phyloP scores from a whole-genome alignment of 1,140 invertebrate genomes.

The Eriocheir sinensis region DNA sequence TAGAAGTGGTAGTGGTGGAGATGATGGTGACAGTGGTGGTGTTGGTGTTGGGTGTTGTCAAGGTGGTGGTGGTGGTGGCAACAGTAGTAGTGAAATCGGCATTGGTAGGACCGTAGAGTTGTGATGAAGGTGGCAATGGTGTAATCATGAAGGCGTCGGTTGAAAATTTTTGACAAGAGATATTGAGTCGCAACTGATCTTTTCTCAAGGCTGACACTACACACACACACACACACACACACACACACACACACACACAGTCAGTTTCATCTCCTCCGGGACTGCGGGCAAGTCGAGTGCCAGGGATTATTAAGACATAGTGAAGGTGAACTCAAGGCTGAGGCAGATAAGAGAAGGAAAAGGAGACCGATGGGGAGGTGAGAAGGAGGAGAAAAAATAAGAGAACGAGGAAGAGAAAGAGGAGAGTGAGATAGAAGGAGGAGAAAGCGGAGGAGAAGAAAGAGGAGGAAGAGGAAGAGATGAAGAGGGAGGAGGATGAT shows the following conservation, averaged over 20 bases:
- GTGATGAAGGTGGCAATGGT: no score
- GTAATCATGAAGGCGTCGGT: no score
- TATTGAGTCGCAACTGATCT: no score
- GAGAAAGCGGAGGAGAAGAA: background rate
- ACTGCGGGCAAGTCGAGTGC: no score
- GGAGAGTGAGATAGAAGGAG: background rate
- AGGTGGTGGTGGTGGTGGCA: background rate
- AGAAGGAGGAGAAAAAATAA: background rate
- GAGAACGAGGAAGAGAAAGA: background rate
- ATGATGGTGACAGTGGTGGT: no score
- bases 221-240: slow-evolving; percentile 3
- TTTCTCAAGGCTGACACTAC: no score
- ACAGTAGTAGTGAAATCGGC: no score
- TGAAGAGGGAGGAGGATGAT: no score
- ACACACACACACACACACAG: slow-evolving; percentile 7
- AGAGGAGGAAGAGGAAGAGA: background rate
- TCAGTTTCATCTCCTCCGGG: background rate
- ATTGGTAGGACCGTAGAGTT: no score
- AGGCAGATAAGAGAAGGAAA: background rate
- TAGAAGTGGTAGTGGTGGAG: background rate
- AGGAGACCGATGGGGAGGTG: background rate
- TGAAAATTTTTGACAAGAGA: background rate
- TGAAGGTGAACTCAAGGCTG: background rate
- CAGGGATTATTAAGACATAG: slow-evolving; percentile 1
- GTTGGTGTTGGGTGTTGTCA: no score